phyloP scores from a whole-genome alignment of 2,113 vertebrate genomes.

The Capra hircus region DNA sequence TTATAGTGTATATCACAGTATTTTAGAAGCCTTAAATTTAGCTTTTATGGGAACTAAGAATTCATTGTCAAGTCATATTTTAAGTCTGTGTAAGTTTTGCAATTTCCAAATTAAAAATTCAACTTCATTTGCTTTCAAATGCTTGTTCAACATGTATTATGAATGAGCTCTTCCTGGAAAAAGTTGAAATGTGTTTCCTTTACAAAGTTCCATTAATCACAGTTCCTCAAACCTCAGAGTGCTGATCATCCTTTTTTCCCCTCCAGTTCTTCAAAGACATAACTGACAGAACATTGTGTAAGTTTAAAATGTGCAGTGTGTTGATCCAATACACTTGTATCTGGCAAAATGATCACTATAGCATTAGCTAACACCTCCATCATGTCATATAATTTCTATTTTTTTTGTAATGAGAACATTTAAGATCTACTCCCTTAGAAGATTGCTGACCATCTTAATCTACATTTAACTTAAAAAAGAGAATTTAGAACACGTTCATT shows the following conservation, averaged over 20 bases:
- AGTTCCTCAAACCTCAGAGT: neutral
- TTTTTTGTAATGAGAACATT: neutral
- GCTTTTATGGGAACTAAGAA: neutral
- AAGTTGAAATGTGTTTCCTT: neutral
- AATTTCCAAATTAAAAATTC: slow-evolving; percentile 13
- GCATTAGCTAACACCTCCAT: neutral
- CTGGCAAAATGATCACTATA: neutral
- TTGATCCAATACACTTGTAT: neutral
- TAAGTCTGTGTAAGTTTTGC: neutral
- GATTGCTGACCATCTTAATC: neutral
- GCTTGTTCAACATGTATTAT: neutral
- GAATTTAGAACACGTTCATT: neutral
- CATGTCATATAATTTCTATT: neutral
- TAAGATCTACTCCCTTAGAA: neutral
- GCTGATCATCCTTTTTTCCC: neutral
- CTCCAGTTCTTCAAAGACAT: neutral
- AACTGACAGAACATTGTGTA: neutral
- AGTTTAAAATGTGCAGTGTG: neutral
- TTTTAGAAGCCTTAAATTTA: neutral
- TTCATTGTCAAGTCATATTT: neutral
- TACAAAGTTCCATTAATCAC: neutral
- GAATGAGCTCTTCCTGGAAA: neutral
- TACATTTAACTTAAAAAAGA: neutral
- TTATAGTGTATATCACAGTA: neutral
- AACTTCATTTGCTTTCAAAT: neutral